These are phyloP conservation scores for Eumerus sabulonum DNA, from an alignment of 2,888 invertebrate genomes.

Conservation along the genomic window DNA sequence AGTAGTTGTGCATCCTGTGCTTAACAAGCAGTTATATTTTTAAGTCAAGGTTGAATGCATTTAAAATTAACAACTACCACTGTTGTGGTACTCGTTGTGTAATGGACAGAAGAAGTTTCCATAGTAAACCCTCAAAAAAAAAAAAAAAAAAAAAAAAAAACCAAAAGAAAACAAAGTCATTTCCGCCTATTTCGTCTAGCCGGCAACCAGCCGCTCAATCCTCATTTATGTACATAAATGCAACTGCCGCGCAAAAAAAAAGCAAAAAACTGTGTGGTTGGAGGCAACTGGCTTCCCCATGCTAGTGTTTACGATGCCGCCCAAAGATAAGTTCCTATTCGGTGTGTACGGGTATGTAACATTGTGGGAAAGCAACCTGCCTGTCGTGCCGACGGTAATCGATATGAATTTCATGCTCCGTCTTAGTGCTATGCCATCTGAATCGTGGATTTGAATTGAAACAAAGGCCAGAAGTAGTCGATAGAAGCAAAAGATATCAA, in stretches of 20 bases:
- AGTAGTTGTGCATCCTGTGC: conserved; percentile 12
- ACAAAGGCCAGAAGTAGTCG: conserved; percentile 33
- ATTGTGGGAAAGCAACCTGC: conserved; percentile 32
- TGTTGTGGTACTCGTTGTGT: conserved; percentile 15
- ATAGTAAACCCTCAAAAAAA: conserved; percentile 48
- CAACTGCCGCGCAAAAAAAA: too few relatives aligned
- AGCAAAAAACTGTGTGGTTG: neutral
- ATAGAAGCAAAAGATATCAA: conserved; percentile 25
- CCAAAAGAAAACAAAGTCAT: conserved; percentile 24
- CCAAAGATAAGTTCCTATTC: conserved; percentile 46
- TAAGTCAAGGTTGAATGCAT: conserved; percentile 61
- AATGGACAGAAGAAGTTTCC: conserved; percentile 39
- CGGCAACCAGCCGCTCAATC: conserved; percentile 48
- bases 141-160: conserved; percentile 32
- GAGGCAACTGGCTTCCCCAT: conserved; percentile 47
- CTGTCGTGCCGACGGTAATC: conserved; percentile 42
- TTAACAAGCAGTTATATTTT: conserved; percentile 32
- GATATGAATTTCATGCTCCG: conserved; percentile 44
- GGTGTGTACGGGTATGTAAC: neutral
- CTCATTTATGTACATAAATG: too few relatives aligned
- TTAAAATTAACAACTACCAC: conserved; percentile 27
- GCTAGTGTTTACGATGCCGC: conserved; percentile 48
- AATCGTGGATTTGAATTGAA: conserved; percentile 35
- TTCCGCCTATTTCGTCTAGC: conserved; percentile 54
- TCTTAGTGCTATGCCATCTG: conserved; percentile 20